Base-by-base conservation (phyloP, 2,113 vertebrate genomes). In the Crotalus viridis region DNA sequence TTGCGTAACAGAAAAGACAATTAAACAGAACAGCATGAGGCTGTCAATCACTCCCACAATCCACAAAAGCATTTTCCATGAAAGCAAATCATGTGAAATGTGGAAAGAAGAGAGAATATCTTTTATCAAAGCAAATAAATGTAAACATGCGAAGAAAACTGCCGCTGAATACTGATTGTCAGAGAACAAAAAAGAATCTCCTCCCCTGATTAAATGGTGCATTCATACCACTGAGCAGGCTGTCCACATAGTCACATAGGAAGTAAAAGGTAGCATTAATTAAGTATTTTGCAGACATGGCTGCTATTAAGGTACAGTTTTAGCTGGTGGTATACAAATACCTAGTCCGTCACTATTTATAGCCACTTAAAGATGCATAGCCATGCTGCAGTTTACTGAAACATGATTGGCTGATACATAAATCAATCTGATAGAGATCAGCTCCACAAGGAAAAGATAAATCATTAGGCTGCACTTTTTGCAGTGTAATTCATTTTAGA, bases 391-490 rank as follows among this genome's bases (percentile, higher is more conserved):
- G 97, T 99, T 98, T 99, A 97, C 98, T 97, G 98, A 98, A 99
- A 99, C 98, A 98, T 99, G 99, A 99, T 99, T 99, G 99, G 98
- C 98, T 97, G 97, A 98, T 98, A 98, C 98, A 99, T 99, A 99
- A 99, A 99, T 99, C 99, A 99, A 99, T 98, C 98, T 98, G 99
- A 99, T 99, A 99, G 98, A 97, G 98, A 99, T 99, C 99, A 93
- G 98, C 98, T 98, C 98, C 97, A 98, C 98, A 97, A 98, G 98
- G 98, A 97, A 98, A 97, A 99, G 98, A 99, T 99, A 99, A 99
- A 99, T 99, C 98, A 99, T 99, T 99, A 99, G 98, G 97, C 97
- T 97, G 98, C 97, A 97, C 95, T 98, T 98, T 93, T 98, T 98
- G 98, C 98, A 98, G 98, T 98, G 98, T 98, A 98, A 98, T 98